A percentile compares a stretch with the other conserved stretches of the same genome.
Evolutionary conservation across 2,113 vertebrate species (phyloP).

Genomic region (Callospermophilus lateralis): DNA sequence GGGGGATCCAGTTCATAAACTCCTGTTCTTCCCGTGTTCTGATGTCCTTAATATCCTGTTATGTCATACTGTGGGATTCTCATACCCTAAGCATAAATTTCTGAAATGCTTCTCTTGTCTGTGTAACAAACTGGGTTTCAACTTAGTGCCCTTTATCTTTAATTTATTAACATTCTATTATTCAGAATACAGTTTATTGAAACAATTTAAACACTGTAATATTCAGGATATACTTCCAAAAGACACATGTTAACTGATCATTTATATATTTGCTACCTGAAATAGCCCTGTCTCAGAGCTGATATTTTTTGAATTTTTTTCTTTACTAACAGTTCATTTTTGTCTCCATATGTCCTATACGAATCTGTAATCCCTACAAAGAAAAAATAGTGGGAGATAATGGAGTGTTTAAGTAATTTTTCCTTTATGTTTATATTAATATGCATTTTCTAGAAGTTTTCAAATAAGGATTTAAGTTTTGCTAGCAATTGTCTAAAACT

Average conservation of each 20-base stretch:
- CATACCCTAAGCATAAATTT: slow-evolving; percentile 54
- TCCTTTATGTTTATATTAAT: slow-evolving; percentile 14
- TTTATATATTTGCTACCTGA: not conserved
- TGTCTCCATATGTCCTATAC: not conserved
- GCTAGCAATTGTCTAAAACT: not conserved
- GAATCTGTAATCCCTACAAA: not conserved
- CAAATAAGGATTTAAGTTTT: slow-evolving; percentile 37
- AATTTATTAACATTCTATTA: slow-evolving; percentile 68
- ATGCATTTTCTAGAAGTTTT: not conserved
- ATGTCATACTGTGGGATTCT: slow-evolving; percentile 73
- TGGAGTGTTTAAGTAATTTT: not conserved
- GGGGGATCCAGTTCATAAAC: slow-evolving; percentile 66
- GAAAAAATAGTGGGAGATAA: not conserved
- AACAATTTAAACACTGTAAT: slow-evolving; percentile 54
- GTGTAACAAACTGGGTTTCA: slow-evolving; percentile 74
- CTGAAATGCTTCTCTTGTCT: slow-evolving; percentile 65
- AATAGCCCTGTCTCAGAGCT: not conserved
- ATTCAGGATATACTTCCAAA: slow-evolving; percentile 15
- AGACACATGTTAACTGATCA: not conserved
- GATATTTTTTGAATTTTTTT: slow-evolving; percentile 35
- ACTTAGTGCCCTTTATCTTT: slow-evolving; percentile 70
- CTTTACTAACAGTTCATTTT: not conserved
- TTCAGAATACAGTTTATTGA: slow-evolving; percentile 71
- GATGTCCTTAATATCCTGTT: slow-evolving; percentile 79
- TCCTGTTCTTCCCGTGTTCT: slow-evolving; percentile 67